These are phyloP conservation scores for Willowsia nigromaculata DNA, from an alignment of 2,888 invertebrate genomes.

Conservation along the genomic window DNA sequence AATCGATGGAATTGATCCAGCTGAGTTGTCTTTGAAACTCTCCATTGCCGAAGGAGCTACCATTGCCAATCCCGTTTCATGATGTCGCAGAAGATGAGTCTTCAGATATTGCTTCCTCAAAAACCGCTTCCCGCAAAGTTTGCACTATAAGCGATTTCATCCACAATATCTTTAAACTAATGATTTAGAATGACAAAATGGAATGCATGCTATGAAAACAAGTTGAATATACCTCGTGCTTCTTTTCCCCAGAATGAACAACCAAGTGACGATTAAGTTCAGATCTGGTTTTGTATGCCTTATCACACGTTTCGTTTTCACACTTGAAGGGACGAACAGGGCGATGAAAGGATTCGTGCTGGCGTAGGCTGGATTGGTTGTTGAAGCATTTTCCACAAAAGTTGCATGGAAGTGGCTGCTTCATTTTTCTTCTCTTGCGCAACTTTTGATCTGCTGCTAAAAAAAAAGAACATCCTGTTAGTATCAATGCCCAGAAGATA, in stretches of 20 bases:
- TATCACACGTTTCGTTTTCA: slow-evolving; percentile 54
- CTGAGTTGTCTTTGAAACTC: not conserved
- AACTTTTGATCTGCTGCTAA: slow-evolving; percentile 31
- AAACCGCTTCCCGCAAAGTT: slow-evolving; percentile 58
- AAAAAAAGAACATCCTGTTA: too few relatives aligned
- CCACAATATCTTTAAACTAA: too few relatives aligned
- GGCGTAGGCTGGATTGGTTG: slow-evolving; percentile 62
- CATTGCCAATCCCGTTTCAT: slow-evolving; percentile 59
- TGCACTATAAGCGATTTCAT: slow-evolving; percentile 23
- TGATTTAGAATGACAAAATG: too few relatives aligned
- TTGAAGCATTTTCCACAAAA: slow-evolving; percentile 58
- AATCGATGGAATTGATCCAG: not conserved
- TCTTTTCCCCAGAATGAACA: slow-evolving; percentile 63
- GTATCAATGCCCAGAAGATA: too few relatives aligned
- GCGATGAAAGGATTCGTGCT: slow-evolving; percentile 61
- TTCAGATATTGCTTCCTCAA: slow-evolving; percentile 65
- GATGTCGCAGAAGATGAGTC: slow-evolving; percentile 63
- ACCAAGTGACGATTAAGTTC: slow-evolving; percentile 62
- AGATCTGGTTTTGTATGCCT: slow-evolving; percentile 59
- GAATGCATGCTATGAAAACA: too few relatives aligned
- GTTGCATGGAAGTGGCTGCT: slow-evolving; percentile 56
- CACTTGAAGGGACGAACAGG: slow-evolving; percentile 60
- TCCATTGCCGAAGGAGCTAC: slow-evolving; percentile 28
- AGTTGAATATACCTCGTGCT: slow-evolving; percentile 33
- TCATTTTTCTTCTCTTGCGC: slow-evolving; percentile 43